Conservation (phyloP, 2,797 vertebrate genomes). For the Cynopterus sphinx region DNA sequence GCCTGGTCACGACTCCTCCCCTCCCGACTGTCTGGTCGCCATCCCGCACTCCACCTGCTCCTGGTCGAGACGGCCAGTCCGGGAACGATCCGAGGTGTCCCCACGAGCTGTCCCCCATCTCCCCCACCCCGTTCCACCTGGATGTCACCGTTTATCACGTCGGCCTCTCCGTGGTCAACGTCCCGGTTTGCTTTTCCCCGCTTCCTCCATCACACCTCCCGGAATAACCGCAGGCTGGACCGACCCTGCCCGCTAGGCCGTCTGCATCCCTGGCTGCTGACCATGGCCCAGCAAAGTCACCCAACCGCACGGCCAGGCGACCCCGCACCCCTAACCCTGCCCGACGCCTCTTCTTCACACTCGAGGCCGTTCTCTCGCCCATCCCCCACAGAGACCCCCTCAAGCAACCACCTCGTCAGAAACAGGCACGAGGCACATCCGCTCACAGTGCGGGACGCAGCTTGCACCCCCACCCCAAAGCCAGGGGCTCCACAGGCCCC, state of each 20-base stretch:
- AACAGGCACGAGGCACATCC: too few species aligned
- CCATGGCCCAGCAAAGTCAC: background rate
- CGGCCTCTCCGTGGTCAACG: background rate
- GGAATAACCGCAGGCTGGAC: too few species aligned
- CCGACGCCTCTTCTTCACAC: background rate
- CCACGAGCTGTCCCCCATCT: background rate
- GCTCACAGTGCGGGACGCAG: background rate
- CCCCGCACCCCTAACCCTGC: background rate
- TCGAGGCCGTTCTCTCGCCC: too few species aligned
- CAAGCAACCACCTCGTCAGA: too few species aligned
- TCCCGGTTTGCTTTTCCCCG: background rate
- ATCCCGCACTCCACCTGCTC: background rate
- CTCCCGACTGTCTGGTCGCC: background rate
- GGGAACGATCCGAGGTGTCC: background rate
- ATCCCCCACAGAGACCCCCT: too few species aligned
- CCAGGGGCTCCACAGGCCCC: background rate
- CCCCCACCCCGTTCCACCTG: too few species aligned
- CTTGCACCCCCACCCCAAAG: too few species aligned
- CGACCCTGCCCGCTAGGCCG: accelerated
- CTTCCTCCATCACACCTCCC: background rate
- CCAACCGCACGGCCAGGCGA: background rate
- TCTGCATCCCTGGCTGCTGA: background rate
- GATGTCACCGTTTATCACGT: background rate
- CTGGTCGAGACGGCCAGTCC: background rate
- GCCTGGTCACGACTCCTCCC: background rate